Evolutionary conservation across 2,113 vertebrate species (phyloP).

Genomic region (Anser cygnoides): DNA sequence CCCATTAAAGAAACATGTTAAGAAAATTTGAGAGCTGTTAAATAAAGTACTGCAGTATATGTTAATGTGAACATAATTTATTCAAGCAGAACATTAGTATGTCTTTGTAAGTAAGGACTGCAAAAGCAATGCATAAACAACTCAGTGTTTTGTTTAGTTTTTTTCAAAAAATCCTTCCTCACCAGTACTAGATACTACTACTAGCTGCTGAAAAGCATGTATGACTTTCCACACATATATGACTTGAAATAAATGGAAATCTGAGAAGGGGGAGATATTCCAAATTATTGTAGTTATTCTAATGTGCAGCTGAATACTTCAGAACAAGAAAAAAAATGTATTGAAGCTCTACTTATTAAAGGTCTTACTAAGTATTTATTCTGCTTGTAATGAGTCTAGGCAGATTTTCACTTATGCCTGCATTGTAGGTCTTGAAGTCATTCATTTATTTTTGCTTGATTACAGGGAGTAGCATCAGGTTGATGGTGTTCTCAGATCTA

Average conservation of each 20-base stretch:
- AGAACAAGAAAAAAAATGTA: not conserved
- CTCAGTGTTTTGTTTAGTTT: not conserved
- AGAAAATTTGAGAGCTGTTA: not conserved
- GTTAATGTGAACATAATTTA: not conserved
- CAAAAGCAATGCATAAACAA: not conserved
- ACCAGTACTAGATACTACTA: not conserved
- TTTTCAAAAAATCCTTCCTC: not conserved
- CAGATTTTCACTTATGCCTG: not conserved
- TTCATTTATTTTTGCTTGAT: not conserved
- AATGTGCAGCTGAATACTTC: not conserved
- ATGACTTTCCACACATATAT: not conserved
- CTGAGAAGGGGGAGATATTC: not conserved
- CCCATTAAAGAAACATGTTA: not conserved
- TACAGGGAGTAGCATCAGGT: not conserved
- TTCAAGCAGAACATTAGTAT: not conserved
- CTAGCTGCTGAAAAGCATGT: rapidly evolving
- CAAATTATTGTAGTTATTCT: not conserved
- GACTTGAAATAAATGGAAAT: not conserved
- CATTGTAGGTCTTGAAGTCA: not conserved
- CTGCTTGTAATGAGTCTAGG: not conserved
- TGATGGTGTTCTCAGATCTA: not conserved
- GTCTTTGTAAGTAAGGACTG: not conserved
- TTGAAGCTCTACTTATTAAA: not conserved
- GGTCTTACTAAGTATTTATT: not conserved
- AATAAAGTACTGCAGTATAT: not conserved